A percentile compares a stretch with the other conserved stretches of the same genome.
Evolutionary conservation across 2,797 vertebrate species (phyloP).

Genomic region (Antennarius maculatus): DNA sequence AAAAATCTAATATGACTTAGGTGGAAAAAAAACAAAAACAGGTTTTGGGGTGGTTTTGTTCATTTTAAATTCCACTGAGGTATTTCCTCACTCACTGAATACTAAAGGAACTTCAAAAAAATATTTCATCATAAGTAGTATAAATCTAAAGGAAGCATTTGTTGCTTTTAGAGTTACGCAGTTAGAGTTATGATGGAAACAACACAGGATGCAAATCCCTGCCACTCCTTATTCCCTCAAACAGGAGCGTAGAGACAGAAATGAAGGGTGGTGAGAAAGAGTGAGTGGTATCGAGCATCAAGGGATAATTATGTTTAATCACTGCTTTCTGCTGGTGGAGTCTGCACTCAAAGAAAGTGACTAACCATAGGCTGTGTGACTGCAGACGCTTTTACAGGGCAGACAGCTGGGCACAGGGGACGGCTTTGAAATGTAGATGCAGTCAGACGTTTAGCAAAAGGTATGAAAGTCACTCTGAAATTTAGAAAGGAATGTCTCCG

Average conservation of each 20-base stretch:
- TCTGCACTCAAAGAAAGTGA: slow-evolving; percentile 70
- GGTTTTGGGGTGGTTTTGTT: no score
- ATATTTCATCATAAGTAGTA: no score
- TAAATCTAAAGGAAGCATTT: no score
- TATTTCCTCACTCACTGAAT: no score
- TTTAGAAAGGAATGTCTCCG: slow-evolving; percentile 42
- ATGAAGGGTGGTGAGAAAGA: slow-evolving; percentile 56
- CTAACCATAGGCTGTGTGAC: slow-evolving; percentile 49
- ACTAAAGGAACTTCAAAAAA: no score
- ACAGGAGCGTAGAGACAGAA: slow-evolving; percentile 26
- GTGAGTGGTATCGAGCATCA: slow-evolving; percentile 54
- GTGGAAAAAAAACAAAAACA: no score
- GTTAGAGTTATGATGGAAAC: slow-evolving; percentile 23
- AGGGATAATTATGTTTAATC: slow-evolving; percentile 72
- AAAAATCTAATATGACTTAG: no score
- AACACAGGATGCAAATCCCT: slow-evolving; percentile 45
- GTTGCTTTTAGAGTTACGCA: no score
- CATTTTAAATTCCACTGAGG: no score
- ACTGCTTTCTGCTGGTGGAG: slow-evolving; percentile 59
- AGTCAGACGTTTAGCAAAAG: slow-evolving; percentile 35
- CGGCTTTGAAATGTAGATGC: slow-evolving; percentile 42
- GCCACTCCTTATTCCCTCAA: slow-evolving; percentile 21
- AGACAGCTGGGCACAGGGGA: slow-evolving; percentile 43
- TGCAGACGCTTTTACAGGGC: slow-evolving; percentile 45
- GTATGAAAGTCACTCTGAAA: slow-evolving; percentile 51